These are phyloP conservation scores for Gryon sp. DNA, from an alignment of 1,140 invertebrate species.

Conservation along the genomic window DNA sequence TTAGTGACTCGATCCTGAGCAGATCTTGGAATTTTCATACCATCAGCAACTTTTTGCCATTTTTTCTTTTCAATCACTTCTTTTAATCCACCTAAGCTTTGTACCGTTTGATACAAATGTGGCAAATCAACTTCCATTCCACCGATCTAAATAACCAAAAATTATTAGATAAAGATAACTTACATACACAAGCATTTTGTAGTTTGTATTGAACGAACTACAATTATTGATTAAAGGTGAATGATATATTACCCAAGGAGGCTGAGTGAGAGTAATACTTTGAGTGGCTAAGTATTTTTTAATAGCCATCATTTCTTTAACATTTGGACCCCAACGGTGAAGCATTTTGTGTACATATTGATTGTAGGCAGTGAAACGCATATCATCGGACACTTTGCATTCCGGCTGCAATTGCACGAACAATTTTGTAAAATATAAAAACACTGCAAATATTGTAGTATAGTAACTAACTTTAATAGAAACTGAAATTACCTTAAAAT, in stretches of 20 bases:
- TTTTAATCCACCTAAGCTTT: constrained; percentile 91
- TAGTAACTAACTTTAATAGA: no score
- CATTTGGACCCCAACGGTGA: constrained; percentile 93
- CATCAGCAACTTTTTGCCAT: constrained; percentile 93
- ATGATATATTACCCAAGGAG: constrained; percentile 84
- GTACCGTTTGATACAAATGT: constrained; percentile 91
- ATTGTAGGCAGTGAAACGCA: constrained; percentile 93
- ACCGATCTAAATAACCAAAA: constrained; percentile 84
- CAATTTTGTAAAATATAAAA: constrained; percentile 41
- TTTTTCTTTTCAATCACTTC: constrained; percentile 94
- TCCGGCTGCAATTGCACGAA: constrained; percentile 82
- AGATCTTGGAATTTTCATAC: constrained; percentile 91
- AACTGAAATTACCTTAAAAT: constrained; percentile 90
- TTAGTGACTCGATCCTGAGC: constrained; percentile 91
- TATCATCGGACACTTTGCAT: constrained; percentile 91
- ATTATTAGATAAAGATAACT: constrained; percentile 1
- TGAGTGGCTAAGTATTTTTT: constrained; percentile 90
- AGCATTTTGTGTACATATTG: constrained; percentile 95
- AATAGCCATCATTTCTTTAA: constrained; percentile 92
- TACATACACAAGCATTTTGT: no score
- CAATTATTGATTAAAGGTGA: background rate
- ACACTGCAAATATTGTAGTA: no score
- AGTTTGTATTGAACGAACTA: constrained; percentile 1
- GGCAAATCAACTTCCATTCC: constrained; percentile 95
- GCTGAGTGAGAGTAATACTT: constrained; percentile 86